These are phyloP conservation scores for Girardinichthys multiradiatus DNA, from an alignment of 2,113 vertebrate genomes.

Conservation along the genomic window DNA sequence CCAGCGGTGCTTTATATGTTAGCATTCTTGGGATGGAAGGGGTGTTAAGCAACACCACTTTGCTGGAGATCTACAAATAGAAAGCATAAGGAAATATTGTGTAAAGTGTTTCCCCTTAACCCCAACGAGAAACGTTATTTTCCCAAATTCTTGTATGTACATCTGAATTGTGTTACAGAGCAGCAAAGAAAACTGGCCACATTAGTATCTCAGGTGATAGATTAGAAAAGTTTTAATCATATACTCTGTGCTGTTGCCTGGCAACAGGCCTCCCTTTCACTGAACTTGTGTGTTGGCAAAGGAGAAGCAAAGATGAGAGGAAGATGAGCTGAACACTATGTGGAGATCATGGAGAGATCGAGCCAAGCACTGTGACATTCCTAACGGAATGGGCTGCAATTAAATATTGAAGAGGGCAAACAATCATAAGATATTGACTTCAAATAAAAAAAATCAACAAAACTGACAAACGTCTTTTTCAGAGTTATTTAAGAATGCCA, in stretches of 20 bases:
- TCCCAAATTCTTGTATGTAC: not conserved
- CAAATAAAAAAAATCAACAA: not conserved
- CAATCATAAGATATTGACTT: not conserved
- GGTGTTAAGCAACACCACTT: not conserved
- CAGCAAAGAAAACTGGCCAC: constrained; percentile 64
- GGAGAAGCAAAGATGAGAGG: constrained; percentile 61
- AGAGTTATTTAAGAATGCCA: not conserved
- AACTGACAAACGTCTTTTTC: not conserved
- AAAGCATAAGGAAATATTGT: too few species aligned
- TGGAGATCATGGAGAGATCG: constrained; percentile 15
- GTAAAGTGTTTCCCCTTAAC: too few species aligned
- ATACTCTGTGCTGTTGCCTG: constrained; percentile 72
- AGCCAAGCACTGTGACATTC: constrained; percentile 23
- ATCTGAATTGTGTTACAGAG: constrained; percentile 56
- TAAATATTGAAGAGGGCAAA: constrained; percentile 27
- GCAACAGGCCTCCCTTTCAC: constrained; percentile 71
- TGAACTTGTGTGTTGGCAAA: constrained; percentile 62
- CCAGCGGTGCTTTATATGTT: not conserved
- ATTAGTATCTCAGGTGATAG: constrained; percentile 75
- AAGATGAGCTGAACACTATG: constrained; percentile 35
- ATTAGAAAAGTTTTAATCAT: constrained; percentile 81
- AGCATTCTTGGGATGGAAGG: not conserved
- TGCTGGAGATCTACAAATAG: not conserved
- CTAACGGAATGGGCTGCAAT: constrained; percentile 19
- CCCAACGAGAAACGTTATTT: not conserved